Evolutionary conservation across 2,113 vertebrate genomes (phyloP).

Genomic region (Neoarius graeffei): DNA sequence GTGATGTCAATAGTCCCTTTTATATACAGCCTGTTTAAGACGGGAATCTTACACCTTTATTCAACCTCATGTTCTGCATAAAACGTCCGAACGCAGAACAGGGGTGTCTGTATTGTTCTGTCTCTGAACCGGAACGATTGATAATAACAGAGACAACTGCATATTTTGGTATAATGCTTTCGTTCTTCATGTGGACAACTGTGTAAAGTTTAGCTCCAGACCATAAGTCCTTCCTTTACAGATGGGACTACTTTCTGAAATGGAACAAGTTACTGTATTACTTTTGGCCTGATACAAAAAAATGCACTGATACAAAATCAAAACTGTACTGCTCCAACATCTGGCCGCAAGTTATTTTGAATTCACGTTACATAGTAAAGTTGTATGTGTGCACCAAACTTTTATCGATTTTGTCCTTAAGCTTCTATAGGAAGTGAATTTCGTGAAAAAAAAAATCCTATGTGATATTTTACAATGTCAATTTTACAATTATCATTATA

Average conservation of each 20-base stretch:
- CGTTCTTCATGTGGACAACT: not conserved
- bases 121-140: no score
- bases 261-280: no score
- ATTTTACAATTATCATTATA: not conserved
- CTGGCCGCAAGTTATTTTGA: not conserved
- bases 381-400: not conserved
- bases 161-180: not conserved
- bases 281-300: not conserved
- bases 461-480: not conserved
- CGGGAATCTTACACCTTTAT: no score
- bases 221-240: not conserved
- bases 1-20: no score
- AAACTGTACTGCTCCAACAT: not conserved
- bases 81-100: no score
- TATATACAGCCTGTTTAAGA: no score
- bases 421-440: no score
- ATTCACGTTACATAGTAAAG: not conserved
- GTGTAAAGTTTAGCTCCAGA: not conserved
- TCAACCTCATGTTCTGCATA: no score
- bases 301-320: not conserved
- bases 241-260: not conserved
- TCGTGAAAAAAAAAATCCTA: no score
- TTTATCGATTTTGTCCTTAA: not conserved
- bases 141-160: not conserved
- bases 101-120: no score